These are phyloP conservation scores for Urocynchramus pylzowi DNA, from an alignment of 2,113 vertebrate species.

Conservation along the genomic window DNA sequence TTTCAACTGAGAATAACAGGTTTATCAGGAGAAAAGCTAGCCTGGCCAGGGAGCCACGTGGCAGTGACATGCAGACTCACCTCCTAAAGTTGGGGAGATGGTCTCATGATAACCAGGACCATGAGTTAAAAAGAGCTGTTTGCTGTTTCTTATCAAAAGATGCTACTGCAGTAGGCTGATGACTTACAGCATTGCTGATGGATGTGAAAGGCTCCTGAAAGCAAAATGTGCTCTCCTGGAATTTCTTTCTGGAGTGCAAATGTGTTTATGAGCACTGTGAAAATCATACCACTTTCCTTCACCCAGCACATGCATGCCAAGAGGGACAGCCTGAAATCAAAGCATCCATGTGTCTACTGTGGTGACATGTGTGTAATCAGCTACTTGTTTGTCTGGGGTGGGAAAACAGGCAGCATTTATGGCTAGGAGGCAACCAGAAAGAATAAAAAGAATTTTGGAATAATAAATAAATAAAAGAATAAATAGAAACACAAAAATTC, in stretches of 20 bases:
- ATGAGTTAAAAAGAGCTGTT: background rate
- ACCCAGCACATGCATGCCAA: background rate
- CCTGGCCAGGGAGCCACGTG: background rate
- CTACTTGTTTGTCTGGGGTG: background rate
- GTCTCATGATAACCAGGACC: background rate
- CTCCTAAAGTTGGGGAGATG: background rate
- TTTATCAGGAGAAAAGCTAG: background rate
- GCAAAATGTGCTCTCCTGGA: background rate
- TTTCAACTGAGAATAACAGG: background rate
- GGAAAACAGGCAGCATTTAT: background rate
- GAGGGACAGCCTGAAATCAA: background rate
- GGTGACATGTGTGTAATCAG: background rate
- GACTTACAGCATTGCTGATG: background rate
- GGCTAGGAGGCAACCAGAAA: background rate
- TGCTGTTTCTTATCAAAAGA: background rate
- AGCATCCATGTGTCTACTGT: background rate
- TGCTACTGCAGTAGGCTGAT: background rate
- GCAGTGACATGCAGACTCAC: background rate
- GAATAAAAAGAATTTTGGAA: background rate
- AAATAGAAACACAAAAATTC: background rate
- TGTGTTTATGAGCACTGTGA: background rate
- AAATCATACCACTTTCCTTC: background rate
- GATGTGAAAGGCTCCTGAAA: background rate
- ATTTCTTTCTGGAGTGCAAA: background rate
- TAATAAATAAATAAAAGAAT: background rate